Evolutionary conservation across 2,888 invertebrate species (phyloP).

Genomic region (Aspidiotus destructor): DNA sequence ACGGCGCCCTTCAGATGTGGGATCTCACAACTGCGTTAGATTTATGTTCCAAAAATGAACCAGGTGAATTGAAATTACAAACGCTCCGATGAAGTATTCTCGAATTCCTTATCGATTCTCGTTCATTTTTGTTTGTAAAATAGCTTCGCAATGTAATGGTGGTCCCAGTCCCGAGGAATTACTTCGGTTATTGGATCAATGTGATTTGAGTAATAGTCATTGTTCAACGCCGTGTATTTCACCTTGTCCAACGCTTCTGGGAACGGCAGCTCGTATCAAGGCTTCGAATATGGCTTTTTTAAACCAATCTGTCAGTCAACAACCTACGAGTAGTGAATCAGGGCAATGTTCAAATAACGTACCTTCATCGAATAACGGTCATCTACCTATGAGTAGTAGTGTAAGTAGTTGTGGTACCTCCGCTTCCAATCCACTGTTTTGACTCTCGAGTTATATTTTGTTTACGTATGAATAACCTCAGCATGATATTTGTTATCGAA

Average conservation of each 20-base stretch:
- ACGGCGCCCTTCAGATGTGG: constrained; percentile 95
- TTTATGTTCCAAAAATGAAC: constrained; percentile 49
- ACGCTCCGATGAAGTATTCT: background rate
- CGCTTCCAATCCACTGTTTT: constrained; percentile 9
- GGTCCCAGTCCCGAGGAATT: constrained; percentile 91
- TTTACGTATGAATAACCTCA: too few species aligned
- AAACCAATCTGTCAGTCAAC: constrained; percentile 38
- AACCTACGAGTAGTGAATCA: constrained; percentile 22
- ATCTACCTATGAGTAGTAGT: background rate
- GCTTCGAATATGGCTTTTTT: constrained; percentile 40
- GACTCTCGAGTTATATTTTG: constrained; percentile 3
- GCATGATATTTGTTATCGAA: too few species aligned
- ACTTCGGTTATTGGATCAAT: constrained; percentile 81
- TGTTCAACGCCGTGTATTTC: constrained; percentile 71
- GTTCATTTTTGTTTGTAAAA: background rate
- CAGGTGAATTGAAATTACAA: constrained; percentile 41
- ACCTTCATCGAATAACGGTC: background rate
- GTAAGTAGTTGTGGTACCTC: background rate
- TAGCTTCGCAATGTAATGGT: constrained; percentile 56
- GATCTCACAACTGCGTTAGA: constrained; percentile 92
- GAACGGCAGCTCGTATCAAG: constrained; percentile 38
- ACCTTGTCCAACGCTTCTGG: constrained; percentile 53
- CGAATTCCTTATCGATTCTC: background rate
- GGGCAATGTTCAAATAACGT: constrained; percentile 15
- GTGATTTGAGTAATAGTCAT: constrained; percentile 76